Percentiles rank a stretch among this genome's conserved stretches.
phyloP scores from a whole-genome alignment of 2,888 invertebrate genomes.

The Tanypteryx hageni region DNA sequence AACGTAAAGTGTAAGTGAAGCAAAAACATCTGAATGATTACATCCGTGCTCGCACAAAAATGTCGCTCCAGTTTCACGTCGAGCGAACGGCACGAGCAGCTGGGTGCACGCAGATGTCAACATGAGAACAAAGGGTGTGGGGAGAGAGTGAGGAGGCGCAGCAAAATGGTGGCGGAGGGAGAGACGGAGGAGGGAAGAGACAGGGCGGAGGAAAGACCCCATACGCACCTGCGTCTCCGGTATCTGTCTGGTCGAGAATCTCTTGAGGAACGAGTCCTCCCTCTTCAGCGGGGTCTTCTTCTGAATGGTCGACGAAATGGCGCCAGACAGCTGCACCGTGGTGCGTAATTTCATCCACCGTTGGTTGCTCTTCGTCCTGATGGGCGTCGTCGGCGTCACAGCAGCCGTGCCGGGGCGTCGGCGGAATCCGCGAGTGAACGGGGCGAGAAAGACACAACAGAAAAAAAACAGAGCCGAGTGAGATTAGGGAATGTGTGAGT shows the following conservation, averaged over 20 bases:
- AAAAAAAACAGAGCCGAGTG: neutral
- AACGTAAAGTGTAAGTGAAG: too few relatives aligned
- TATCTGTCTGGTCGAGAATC: constrained; percentile 95
- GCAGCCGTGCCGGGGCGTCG: neutral
- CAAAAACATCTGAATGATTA: too few relatives aligned
- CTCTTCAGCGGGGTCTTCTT: constrained; percentile 93
- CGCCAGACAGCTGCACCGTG: constrained; percentile 94
- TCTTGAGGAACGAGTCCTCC: constrained; percentile 94
- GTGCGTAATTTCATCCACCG: constrained; percentile 97
- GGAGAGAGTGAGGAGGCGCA: too few relatives aligned
- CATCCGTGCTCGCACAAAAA: neutral
- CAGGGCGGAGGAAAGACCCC: neutral
- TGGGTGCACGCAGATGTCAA: neutral
- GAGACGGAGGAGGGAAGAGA: neutral
- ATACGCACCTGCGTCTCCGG: constrained; percentile 86
- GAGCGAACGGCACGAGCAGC: neutral
- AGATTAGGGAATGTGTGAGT: neutral
- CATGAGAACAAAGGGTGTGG: neutral
- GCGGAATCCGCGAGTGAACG: neutral
- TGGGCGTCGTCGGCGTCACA: constrained; percentile 71
- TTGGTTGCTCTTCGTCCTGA: constrained; percentile 94
- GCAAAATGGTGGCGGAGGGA: too few relatives aligned
- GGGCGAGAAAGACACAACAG: neutral
- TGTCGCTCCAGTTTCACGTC: neutral
- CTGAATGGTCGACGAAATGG: constrained; percentile 83